phyloP scores from a whole-genome alignment of 2,888 invertebrate species.

The Synergus umbraculus region DNA sequence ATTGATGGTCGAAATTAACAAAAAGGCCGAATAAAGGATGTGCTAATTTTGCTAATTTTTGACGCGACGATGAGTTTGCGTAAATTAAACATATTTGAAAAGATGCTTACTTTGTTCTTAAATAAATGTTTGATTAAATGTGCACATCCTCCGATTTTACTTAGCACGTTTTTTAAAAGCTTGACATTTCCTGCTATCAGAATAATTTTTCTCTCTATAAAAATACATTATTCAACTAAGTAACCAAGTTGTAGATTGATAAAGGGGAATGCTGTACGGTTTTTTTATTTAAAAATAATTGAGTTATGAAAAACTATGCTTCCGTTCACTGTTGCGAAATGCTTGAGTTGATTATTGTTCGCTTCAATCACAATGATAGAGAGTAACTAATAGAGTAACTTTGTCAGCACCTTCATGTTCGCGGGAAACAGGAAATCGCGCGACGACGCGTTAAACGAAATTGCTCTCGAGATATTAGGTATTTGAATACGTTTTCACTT shows the following conservation, averaged over 20 bases:
- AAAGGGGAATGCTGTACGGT: neutral
- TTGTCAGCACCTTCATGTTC: constrained; percentile 32
- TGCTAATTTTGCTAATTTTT: neutral
- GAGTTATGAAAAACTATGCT: neutral
- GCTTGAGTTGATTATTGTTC: neutral
- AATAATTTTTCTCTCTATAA: neutral
- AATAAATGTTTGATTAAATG: neutral
- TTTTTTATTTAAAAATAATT: neutral
- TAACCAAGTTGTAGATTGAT: neutral
- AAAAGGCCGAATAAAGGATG: neutral
- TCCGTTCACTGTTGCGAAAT: neutral
- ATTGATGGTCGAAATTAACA: neutral
- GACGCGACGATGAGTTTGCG: neutral
- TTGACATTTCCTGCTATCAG: neutral
- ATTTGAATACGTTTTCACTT: neutral
- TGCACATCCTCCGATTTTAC: neutral
- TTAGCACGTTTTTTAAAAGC: neutral
- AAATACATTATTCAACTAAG: neutral
- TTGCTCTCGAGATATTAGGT: neutral
- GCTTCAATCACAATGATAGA: neutral
- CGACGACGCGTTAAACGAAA: neutral
- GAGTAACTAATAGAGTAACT: constrained; percentile 1
- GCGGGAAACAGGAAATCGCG: constrained; percentile 34
- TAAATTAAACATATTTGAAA: neutral
- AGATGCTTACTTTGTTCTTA: neutral